Evolutionary conservation across 2,797 vertebrate genomes (phyloP), one percentile per base, ranked within the genome.

Genomic region (Helarctos malayanus): DNA sequence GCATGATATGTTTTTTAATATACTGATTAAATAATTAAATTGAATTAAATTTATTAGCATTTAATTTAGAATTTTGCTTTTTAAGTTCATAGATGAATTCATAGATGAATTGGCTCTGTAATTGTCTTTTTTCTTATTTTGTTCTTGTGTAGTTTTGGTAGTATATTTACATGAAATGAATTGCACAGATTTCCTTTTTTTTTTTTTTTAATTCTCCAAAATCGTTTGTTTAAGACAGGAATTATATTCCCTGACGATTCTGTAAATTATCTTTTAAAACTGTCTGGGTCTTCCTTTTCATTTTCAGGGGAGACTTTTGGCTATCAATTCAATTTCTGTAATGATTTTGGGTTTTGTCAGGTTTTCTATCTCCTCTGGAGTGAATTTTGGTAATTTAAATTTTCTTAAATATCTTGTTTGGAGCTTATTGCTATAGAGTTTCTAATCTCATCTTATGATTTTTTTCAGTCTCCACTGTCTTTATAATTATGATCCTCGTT

Each of bases 301-400:
- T 75, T 83, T 57, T 49, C 79, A 75, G 41, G 71, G 27, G 18
- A 84, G 25, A 94, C 38, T 82, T 95, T 71, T 73, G 57, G 41
- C 88, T 73, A 38, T 63, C 52, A 73, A 6, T 75, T 95, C 80
- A 88, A 49, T 94, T 95, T 93, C 52, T 94, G 4, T 76, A n/a
- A 83, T 79, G 32, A 21, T 52, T 80, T 84, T 81, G 35, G 2
- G 75, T 91, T 84, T 75, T 32, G 47, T 96, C 59, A 71, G 52
- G 16, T 85, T 97, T 96, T 89, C 75, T 94, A 6, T 85, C 59
- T 96, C 82, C 86, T 95, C 56, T 78, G 68, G 61, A 94, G 41
- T 92, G 65, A 75, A 79, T 75, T 94, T 73, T 89, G 13, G 12
- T 96, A 49, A 85, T 49, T 80, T 80, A 71, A 52, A 84, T 87